Conservation (phyloP, 2,797 vertebrate species). For the Pachyuromys duprasi region DNA sequence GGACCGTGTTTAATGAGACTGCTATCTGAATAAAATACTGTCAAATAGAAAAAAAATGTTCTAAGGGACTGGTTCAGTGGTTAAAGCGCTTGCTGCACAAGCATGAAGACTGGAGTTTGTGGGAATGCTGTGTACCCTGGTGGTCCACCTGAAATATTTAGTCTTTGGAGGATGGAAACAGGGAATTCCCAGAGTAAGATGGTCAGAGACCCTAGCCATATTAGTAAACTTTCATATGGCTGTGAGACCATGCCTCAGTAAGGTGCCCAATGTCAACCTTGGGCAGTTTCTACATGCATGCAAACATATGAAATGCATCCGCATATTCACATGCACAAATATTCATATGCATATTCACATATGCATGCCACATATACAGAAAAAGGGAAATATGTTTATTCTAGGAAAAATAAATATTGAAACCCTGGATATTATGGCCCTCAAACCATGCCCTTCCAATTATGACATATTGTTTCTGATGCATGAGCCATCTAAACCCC, state of each 20-base stretch:
- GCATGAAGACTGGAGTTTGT: not conserved
- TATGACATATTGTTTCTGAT: not conserved
- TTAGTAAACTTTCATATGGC: not conserved
- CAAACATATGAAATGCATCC: not conserved
- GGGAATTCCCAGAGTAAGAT: not conserved
- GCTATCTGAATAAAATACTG: too few relatives aligned
- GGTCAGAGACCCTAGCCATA: not conserved
- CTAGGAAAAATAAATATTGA: constrained; percentile 50
- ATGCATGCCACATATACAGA: not conserved
- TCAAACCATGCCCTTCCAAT: constrained; percentile 26
- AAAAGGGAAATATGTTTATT: constrained; percentile 6
- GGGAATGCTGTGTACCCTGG: not conserved
- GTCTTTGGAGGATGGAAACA: not conserved
- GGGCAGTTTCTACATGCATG: not conserved
- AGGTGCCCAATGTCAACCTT: not conserved
- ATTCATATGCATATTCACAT: not conserved
- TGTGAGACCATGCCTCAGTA: not conserved
- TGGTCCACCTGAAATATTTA: not conserved
- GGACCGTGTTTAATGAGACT: too few relatives aligned
- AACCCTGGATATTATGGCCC: constrained; percentile 28
- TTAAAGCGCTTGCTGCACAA: not conserved
- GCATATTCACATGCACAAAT: not conserved
- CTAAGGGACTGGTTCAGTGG: not conserved
- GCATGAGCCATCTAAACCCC: not conserved
- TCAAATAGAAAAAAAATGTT: too few relatives aligned